These are phyloP conservation scores for Actinia equina DNA, from an alignment of 64 coral and sea anemone genomes.

Conservation along the genomic window DNA sequence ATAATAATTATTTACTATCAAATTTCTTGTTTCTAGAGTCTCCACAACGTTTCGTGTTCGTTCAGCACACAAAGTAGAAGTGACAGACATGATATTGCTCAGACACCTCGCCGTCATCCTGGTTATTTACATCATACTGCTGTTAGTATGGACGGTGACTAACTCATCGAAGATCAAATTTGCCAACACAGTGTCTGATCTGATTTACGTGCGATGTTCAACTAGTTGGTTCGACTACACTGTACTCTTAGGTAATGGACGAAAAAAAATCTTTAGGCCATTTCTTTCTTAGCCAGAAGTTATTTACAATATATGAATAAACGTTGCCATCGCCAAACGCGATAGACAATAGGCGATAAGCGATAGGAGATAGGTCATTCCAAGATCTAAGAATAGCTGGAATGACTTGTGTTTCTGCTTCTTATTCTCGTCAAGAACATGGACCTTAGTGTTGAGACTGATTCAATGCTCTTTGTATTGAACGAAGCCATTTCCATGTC, in stretches of 20 bases:
- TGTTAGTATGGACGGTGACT: slow-evolving; percentile 69
- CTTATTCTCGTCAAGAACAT: no score
- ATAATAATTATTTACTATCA: no score
- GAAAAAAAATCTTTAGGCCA: not conserved
- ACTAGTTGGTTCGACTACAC: slow-evolving; percentile 45
- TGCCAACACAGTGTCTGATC: slow-evolving; percentile 25
- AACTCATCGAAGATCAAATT: slow-evolving; percentile 14
- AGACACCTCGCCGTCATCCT: slow-evolving; percentile 41
- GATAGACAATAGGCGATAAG: no score
- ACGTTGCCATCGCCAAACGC: no score
- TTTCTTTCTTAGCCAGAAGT: no score
- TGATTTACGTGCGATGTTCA: slow-evolving; percentile 44
- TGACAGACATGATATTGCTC: slow-evolving; percentile 60
- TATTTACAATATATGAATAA: no score
- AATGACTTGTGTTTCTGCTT: no score
- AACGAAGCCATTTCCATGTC: no score
- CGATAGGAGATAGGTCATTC: no score
- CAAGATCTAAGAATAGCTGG: no score
- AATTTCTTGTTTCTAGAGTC: slow-evolving; percentile 28
- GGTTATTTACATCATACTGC: slow-evolving; percentile 32
- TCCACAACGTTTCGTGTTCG: slow-evolving; percentile 66
- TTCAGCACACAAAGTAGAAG: slow-evolving; percentile 56
- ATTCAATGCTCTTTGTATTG: no score
- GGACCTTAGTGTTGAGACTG: no score
- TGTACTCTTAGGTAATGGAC: slow-evolving; percentile 32